A percentile compares a stretch with the other conserved stretches of the same genome.
phyloP scores from a whole-genome alignment of 1,140 invertebrate species.

The Eufriesea mexicana region DNA sequence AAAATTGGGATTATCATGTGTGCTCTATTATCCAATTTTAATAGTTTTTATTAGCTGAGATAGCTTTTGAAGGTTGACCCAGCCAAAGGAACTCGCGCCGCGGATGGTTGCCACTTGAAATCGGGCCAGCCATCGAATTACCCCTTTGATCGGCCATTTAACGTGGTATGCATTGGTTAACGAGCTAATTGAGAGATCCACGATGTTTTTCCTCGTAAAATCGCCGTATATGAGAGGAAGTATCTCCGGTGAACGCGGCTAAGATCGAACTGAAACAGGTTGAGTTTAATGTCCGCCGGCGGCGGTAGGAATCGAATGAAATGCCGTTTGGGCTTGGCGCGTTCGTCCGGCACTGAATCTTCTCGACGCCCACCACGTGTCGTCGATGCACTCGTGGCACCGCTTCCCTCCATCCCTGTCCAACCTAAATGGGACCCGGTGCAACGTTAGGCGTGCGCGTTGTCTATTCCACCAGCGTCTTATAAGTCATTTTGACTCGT shows the following conservation, averaged over 20 bases:
- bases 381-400: conserved; percentile 57
- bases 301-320: conserved; percentile 68
- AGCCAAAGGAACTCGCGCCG: too few species aligned
- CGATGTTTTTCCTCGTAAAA: conserved; percentile 11
- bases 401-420: conserved; percentile 15
- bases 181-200: conserved; percentile 44
- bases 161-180: not conserved
- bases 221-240: conserved; percentile 30
- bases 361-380: conserved; percentile 69
- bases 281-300: conserved; percentile 65
- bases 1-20: too few species aligned
- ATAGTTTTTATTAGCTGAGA: too few species aligned
- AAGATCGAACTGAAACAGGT: conserved; percentile 64
- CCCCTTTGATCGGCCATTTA: not conserved
- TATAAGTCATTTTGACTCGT: conserved; percentile 57
- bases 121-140: not conserved
- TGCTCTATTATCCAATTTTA: too few species aligned
- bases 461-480: conserved; percentile 46
- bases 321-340: conserved; percentile 69
- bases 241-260: conserved; percentile 53
- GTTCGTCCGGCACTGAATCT: conserved; percentile 68
- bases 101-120: not conserved
- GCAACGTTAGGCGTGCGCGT: not conserved
- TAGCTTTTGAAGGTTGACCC: too few species aligned
- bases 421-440: not conserved